Base-by-base conservation (phyloP, 2,888 invertebrate species). In the Lasioglossum morio region DNA sequence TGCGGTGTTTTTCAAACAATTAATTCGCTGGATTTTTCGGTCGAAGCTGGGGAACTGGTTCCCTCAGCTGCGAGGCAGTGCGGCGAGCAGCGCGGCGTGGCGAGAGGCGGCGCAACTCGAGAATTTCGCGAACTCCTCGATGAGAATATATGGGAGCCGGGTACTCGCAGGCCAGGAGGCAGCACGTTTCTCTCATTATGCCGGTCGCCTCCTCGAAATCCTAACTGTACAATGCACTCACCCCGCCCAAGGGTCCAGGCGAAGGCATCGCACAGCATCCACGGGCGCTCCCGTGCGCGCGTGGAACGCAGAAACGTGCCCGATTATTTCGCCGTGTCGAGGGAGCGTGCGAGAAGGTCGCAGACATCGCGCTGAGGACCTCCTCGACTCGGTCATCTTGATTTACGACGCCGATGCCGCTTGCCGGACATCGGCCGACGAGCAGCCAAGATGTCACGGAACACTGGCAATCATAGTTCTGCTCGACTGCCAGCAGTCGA, bases 101-200 rank as follows among this genome's bases (percentile, higher is more conserved):
- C 30, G 63, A 63, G 27, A 63, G 63, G 63, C 63, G 63, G 63
- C 63, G 63, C 63, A 7, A 30, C 63, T 57, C 57, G 63, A 63
- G 63, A 63, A 63, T 63, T 63, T 63, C 63, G 63, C 79, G 82
- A 23, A 66, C 30, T 88, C 82, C 60, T 30, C 72, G 57, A 80
- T 79, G 81, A 72, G 81, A 83, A 82, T 82, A 85, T 77, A 83
- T 66, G 82, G 80, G 69, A 76, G 77, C 70, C 79, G 57, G 82
- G 84, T 57, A 83, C 86, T 90, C 88, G 86, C 87, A 89, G 93
- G 92, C 92, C 93, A 93, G 88, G 92, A 93, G 93, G 91, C 93
- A 94, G 92, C 94, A 94, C 93, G 93, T 93, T 93, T 92, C 92
- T 92, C 93, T 94, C 94, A 93, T 94, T 94, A 93, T 92, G 91